Evolutionary conservation across 35 echinoderm and acorn worm genomes (phyloP), one percentile per base, ranked within the genome.

Genomic region (Acanthaster planci): DNA sequence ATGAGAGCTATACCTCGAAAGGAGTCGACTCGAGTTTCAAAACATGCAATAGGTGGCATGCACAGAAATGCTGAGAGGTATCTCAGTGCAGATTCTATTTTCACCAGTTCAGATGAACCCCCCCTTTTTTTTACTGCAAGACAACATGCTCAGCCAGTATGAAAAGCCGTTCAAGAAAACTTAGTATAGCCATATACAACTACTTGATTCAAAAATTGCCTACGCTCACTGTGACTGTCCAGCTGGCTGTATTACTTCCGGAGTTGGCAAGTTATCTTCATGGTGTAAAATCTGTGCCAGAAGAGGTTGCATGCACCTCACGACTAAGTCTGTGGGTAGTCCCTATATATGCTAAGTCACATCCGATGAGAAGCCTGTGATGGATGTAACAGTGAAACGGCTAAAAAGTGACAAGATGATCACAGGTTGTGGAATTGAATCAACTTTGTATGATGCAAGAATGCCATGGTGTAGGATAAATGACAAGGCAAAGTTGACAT

Each of bases 81-180:
- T n/a, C 53, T 56, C 22, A n/a, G 22, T 56, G 53, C 53, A 56
- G 54, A 56, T n/a, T 0, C 15, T 56, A 56, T 56, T 56, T 56
- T 56, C 54, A 56, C 54, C 22, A 15, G 54, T 1, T 56, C 54
- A 18, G 7, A 56, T 56, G 54, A 56, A 4, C 0, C 2, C 22
- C n/a, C n/a, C n/a, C n/a, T n/a, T 56, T 56, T 56, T 56, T 56
- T 56, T 56, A 56, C 54, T 56, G 54, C 22, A 56, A n/a, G 54
- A 0, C 54, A 56, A 56, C 16, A n/a, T 56, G 54, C 8, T 56
- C 22, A 18, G 54, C 54, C 22, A 56, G 54, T 56, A 56, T 18
- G 54, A 56, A 56, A n/a, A 56, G 22, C 54, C 0, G n/a, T 1
- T 1, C 22, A 15, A n/a, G 54, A 1, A 56, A 56, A 0, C 22